These are phyloP conservation scores for Caiman crocodilus DNA, from an alignment of 2,797 vertebrate genomes.

Conservation along the genomic window DNA sequence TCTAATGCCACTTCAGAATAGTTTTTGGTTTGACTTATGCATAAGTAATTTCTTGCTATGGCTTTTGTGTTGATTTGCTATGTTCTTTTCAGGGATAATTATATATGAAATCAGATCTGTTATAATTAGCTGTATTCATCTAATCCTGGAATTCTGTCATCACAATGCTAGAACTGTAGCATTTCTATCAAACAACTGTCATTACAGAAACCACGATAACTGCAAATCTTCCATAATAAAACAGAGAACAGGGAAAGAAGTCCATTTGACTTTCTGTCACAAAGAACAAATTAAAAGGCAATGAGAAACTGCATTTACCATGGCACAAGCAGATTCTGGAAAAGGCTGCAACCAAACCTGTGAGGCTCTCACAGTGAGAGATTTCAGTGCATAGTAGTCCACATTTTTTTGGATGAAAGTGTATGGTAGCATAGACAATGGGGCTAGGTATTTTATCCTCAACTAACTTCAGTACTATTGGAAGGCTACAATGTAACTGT, in stretches of 20 bases:
- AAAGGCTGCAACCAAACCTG: background rate
- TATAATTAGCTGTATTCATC: background rate
- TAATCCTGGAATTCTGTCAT: conserved; percentile 9
- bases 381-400: background rate
- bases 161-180: conserved; percentile 7
- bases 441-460: background rate
- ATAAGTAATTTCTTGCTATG: background rate
- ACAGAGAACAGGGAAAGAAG: background rate
- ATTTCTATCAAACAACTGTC: conserved; percentile 34
- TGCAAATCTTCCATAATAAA: conserved; percentile 20
- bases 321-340: conserved; percentile 15
- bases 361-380: background rate
- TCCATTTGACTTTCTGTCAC: background rate
- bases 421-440: background rate
- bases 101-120: conserved; percentile 40
- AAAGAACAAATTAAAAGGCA: conserved; percentile 50
- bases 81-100: conserved; percentile 48
- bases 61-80: conserved; percentile 36
- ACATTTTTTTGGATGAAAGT: conserved; percentile 19
- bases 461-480: no score
- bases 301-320: conserved; percentile 17
- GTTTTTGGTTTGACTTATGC: background rate
- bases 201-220: conserved; percentile 9
- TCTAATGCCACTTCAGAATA: conserved; percentile 9
- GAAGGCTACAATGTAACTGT: no score